Conservation (phyloP, 2,797 vertebrate species). For the Brotogeris chrysoptera region DNA sequence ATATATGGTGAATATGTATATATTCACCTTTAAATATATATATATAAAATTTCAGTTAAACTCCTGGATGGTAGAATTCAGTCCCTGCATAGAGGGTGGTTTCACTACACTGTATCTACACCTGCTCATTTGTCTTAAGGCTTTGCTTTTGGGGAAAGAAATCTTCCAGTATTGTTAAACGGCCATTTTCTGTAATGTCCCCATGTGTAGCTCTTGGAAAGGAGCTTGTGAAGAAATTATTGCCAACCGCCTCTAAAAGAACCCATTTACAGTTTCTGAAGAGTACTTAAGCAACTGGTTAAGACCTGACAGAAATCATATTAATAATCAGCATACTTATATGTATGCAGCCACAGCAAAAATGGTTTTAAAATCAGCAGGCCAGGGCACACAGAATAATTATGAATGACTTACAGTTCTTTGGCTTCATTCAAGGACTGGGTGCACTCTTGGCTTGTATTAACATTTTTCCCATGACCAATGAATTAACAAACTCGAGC, state of each 20-base stretch:
- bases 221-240: not conserved
- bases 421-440: not conserved
- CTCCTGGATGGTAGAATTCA: not conserved
- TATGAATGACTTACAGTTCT: constrained; percentile 35
- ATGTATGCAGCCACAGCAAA: not conserved
- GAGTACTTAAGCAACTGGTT: not conserved
- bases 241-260: not conserved
- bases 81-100: not conserved
- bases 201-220: not conserved
- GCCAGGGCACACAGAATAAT: not conserved
- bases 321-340: not conserved
- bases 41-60: not conserved
- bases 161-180: not conserved
- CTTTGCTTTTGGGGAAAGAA: not conserved
- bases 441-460: not conserved
- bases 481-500: constrained; percentile 8
- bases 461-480: constrained; percentile 5
- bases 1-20: not conserved
- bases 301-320: not conserved
- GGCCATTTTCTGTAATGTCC: not conserved
- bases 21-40: not conserved
- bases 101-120: not conserved
- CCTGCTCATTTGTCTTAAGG: not conserved
- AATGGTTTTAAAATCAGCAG: not conserved
- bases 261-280: not conserved